Percentiles rank a stretch among this genome's conserved stretches.
These are phyloP conservation scores for Allolobophora icterica DNA, from an alignment of 2,888 invertebrate species.

Conservation along the genomic window DNA sequence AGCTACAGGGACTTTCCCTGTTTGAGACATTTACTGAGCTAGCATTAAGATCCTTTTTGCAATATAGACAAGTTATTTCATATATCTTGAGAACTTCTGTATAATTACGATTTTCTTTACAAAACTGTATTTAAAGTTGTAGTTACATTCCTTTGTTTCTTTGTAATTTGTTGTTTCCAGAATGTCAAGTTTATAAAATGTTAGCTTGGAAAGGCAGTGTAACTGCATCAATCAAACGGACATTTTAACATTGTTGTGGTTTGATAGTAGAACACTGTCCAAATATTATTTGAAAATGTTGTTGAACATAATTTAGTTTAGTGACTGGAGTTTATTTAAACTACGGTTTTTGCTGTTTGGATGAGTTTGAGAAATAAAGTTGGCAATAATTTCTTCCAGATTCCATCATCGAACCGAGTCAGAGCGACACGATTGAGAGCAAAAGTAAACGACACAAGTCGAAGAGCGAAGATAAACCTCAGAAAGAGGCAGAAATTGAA, in stretches of 20 bases:
- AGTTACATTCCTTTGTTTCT: background rate
- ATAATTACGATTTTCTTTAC: background rate
- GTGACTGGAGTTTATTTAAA: background rate
- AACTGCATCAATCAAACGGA: background rate
- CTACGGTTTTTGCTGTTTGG: background rate
- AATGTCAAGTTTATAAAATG: background rate
- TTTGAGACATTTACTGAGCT: background rate
- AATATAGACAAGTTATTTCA: background rate
- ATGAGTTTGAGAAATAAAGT: background rate
- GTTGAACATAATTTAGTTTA: background rate
- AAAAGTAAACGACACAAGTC: background rate
- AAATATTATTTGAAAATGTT: background rate
- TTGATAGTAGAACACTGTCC: too few relatives aligned
- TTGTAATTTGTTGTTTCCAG: background rate
- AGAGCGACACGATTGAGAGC: background rate
- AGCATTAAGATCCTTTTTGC: background rate
- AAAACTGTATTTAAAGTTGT: background rate
- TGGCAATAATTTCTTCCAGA: background rate
- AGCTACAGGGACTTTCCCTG: background rate
- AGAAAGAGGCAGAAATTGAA: background rate
- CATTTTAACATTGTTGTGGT: background rate
- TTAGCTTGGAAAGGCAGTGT: background rate
- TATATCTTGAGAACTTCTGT: background rate
- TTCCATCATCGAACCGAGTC: conserved; percentile 4
- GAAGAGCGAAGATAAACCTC: background rate